Evolutionary conservation across 1,140 invertebrate species (phyloP), one percentile per base, ranked within the genome.

Genomic region (Leptinotarsa lineolata): DNA sequence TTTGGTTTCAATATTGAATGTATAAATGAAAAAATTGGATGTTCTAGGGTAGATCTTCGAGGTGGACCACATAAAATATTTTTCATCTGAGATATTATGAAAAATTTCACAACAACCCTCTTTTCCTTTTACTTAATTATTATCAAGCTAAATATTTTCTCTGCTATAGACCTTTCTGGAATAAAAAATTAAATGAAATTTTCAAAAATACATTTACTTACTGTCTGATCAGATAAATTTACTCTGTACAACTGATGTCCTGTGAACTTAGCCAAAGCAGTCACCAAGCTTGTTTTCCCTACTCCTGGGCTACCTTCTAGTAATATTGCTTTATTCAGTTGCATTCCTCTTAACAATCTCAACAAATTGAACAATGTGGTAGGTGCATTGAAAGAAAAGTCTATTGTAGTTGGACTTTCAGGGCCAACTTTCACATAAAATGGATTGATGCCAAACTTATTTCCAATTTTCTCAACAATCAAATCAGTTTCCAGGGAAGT

Each of bases 181-280:
- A 30, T 8, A 30, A 30, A 30, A 30, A 30, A 8, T 30, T 0
- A 24, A 30, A 30, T 8, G 8, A 30, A 30, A 30, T 8, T 30
- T 30, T 30, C 6, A 30, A 30, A 30, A 30, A 30, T 8, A n/a
- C 11, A 54, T 54, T 54, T 54, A 88, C 88, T 88, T 86, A 94
- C 93, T 0, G 98, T 99, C 88, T 99, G 98, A 83, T 99, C 98
- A 59, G 97, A 99, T 15, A 99, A 88, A 89, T 99, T 99, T 61
- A 99, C 97, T 54, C 98, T 86, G 16, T 97, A 91, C 11, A 99
- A 88, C 80, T 88, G 88, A 84, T 97, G 89, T 1, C 95, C 93
- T 24, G 95, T 91, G 4, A 90, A 89, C 84, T 91, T 92, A 0
- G 97, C 97, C 18, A 99, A 86, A n/a, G 96, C 96, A 64, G 92